Evolutionary conservation across 2,888 invertebrate species (phyloP).

Genomic region (Nomada fucata): DNA sequence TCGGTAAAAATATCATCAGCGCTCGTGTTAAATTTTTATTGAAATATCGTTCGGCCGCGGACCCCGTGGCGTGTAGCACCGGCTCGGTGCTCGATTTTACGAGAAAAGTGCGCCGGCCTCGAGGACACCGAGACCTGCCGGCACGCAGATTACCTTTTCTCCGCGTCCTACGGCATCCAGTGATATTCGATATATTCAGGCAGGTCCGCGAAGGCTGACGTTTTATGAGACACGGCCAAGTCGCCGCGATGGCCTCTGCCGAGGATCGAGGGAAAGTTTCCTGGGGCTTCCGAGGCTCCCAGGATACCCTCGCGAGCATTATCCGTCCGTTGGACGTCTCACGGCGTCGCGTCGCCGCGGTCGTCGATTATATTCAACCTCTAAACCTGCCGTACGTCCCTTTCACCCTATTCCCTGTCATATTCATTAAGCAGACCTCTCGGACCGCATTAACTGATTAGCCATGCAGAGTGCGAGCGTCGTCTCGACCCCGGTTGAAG

Average conservation of each 20-base stretch:
- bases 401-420: constrained; percentile 14
- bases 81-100: constrained; percentile 43
- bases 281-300: constrained; percentile 52
- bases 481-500: constrained; percentile 46
- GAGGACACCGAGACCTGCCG: background rate
- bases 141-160: constrained; percentile 55
- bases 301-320: constrained; percentile 55
- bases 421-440: constrained; percentile 70
- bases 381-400: constrained; percentile 21
- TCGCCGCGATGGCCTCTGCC: constrained; percentile 58
- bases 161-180: constrained; percentile 4
- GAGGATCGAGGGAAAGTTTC: constrained; percentile 69
- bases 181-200: constrained; percentile 59
- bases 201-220: constrained; percentile 43
- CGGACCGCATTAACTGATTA: constrained; percentile 74
- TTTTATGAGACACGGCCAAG: constrained; percentile 59
- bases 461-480: constrained; percentile 70
- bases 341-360: background rate
- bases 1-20: constrained; percentile 23
- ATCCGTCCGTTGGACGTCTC: constrained; percentile 47
- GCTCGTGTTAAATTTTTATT: constrained; percentile 32
- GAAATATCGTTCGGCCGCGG: constrained; percentile 25
- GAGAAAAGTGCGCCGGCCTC: constrained; percentile 25
- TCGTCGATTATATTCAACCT: constrained; percentile 16
- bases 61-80: too few species aligned